Evolutionary conservation across 2,797 vertebrate species (phyloP).

Genomic region (Odontamblyopus lacepedii): DNA sequence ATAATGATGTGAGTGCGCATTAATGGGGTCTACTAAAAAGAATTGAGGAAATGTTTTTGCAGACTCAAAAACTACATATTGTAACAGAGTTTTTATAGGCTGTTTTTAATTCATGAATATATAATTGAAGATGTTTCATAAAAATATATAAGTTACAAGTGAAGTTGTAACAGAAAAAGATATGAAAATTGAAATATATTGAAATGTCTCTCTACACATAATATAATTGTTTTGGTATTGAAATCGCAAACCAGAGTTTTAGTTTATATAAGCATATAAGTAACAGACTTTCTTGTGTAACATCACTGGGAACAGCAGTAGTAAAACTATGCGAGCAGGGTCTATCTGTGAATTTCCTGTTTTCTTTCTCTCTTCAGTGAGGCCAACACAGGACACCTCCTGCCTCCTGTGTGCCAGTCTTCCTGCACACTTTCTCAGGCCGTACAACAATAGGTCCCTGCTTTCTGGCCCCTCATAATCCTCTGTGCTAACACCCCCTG

Average conservation of each 20-base stretch:
- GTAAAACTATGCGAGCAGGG: not conserved
- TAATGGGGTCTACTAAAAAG: not conserved
- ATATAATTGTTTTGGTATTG: not conserved
- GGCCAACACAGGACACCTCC: conserved; percentile 34
- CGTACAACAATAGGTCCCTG: conserved; percentile 69
- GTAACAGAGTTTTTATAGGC: too few relatives aligned
- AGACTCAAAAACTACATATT: not conserved
- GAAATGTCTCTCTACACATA: too few relatives aligned
- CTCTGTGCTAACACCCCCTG: conserved; percentile 42
- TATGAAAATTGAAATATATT: too few relatives aligned
- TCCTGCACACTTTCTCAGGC: conserved; percentile 76
- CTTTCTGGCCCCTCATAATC: conserved; percentile 68
- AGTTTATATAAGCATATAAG: not conserved
- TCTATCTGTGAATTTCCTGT: conserved; percentile 53
- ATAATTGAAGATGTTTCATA: too few relatives aligned
- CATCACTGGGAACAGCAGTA: not conserved
- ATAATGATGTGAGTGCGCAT: not conserved
- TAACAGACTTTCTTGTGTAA: not conserved
- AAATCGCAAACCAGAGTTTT: too few relatives aligned
- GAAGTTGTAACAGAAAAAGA: too few relatives aligned
- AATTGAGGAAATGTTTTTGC: not conserved
- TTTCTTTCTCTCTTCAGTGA: conserved; percentile 40
- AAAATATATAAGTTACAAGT: too few relatives aligned
- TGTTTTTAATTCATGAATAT: too few relatives aligned
- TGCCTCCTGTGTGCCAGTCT: conserved; percentile 54